Evolutionary conservation across 53 echinoderm and acorn worm genomes (phyloP), one percentile per base, ranked within the genome.

Genomic region (Henricia sp.): DNA sequence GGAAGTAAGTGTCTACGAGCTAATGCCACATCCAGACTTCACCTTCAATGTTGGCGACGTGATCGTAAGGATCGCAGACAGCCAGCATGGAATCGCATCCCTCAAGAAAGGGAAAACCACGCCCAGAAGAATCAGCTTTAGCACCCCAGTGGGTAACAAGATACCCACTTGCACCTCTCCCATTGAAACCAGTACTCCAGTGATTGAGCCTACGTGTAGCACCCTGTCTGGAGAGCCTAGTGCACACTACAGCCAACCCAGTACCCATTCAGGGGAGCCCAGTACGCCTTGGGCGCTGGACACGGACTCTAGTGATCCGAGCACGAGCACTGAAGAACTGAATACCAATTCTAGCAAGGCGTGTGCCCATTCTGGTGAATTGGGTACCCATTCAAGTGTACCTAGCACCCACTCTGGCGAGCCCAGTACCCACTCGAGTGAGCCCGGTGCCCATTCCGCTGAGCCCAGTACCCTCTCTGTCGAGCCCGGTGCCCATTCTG

Each of bases 1-100:
- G 74, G 97, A 97, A 63, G 74, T 87, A 52, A 97, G 97, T 58
- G 92, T 97, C 43, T 97, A 97, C 50, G 97, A 97, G 59, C 85
- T 97, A 34, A 56, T 53, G 34, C 91, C 94, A n/a, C 97, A 97
- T 51, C 90, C 94, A 16, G 97, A 94, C 74, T 94, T 94, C 70
- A 88, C 92, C 42, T 94, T 94, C 91, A 94, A 92, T 40, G 86
- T 88, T 29, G 97, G 94, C 0, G 97, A 97, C 80, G 84, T 94
- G 5, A 94, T 97, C 12, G 92, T 94, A 3, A 87, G 94, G 57
- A 90, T 95, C 25, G 82, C 85, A 16, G 76, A 68, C 58, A 88
- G 83, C 52, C 57, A 48, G 50, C 77, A n/a, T 39, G 76, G 38
- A 40, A 80, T 80, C n/a, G 29, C 80, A 39, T 19, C 80, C 34